Conservation (phyloP, 2,888 invertebrate species). For the Balanococcus diminutus region DNA sequence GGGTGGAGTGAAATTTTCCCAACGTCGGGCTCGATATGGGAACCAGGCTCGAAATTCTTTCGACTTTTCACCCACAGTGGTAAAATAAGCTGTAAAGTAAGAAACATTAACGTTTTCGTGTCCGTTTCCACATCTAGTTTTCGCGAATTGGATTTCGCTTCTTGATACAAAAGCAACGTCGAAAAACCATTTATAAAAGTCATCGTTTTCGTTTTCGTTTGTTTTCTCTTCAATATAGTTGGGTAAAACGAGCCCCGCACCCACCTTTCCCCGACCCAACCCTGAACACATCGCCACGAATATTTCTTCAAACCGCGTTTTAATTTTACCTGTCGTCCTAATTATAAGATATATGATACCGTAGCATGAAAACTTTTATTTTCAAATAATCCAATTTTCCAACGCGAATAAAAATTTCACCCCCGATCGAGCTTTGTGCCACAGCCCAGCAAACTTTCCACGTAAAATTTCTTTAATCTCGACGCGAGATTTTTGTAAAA, state of each 20-base stretch:
- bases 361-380: conserved; percentile 38
- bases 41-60: not conserved
- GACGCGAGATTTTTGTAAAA: not conserved
- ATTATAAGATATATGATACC: conserved; percentile 40
- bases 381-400: conserved; percentile 24
- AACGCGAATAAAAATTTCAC: conserved; percentile 6
- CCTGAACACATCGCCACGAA: not conserved
- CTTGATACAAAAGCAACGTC: not conserved
- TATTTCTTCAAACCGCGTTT: conserved; percentile 3
- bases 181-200: conserved; percentile 31
- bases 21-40: not conserved
- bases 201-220: not conserved
- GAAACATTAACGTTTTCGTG: not conserved
- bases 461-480: conserved; percentile 13
- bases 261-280: not conserved
- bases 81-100: conserved; percentile 25
- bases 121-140: too few species aligned
- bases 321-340: conserved; percentile 35
- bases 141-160: conserved; percentile 15
- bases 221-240: not conserved
- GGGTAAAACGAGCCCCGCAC: not conserved
- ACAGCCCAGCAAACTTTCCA: not conserved
- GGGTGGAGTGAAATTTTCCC: not conserved
- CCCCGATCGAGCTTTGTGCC: not conserved
- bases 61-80: not conserved